Evolutionary conservation across 2,888 invertebrate genomes (phyloP).

Genomic region (Eulithis testata): DNA sequence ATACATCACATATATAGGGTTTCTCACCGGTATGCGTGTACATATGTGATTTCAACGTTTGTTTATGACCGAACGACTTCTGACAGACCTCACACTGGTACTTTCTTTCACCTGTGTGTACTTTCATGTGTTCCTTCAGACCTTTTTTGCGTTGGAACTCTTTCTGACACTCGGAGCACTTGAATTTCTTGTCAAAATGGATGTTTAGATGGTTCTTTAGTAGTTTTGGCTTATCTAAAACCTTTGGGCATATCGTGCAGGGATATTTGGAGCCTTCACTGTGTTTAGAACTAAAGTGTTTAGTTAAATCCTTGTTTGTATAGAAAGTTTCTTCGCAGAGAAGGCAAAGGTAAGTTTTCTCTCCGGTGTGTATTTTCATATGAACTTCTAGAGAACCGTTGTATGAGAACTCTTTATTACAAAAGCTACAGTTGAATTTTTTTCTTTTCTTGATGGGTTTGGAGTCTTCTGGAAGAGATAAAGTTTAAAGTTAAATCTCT

Average conservation of each 20-base stretch:
- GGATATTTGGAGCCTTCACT: constrained; percentile 54
- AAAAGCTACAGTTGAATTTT: constrained; percentile 55
- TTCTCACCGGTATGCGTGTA: constrained; percentile 72
- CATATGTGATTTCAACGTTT: constrained; percentile 74
- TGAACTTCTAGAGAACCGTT: constrained; percentile 62
- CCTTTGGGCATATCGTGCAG: constrained; percentile 62
- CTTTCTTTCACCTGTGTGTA: constrained; percentile 68
- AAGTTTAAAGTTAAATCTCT: background rate
- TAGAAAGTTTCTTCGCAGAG: constrained; percentile 61
- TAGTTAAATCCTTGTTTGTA: constrained; percentile 65
- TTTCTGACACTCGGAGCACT: constrained; percentile 65
- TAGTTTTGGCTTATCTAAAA: constrained; percentile 59
- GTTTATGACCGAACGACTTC: constrained; percentile 70
- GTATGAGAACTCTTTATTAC: constrained; percentile 58
- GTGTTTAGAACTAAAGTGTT: constrained; percentile 62
- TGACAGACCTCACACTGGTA: constrained; percentile 64
- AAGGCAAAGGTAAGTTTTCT: constrained; percentile 62
- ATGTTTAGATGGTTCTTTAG: constrained; percentile 66
- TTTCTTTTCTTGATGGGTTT: constrained; percentile 42
- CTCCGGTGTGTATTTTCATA: constrained; percentile 57
- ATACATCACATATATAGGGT: constrained; percentile 73
- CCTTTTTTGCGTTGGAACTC: constrained; percentile 71
- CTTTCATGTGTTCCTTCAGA: constrained; percentile 72
- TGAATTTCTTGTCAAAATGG: constrained; percentile 67
- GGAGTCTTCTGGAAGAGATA: constrained; percentile 33